Conservation (phyloP, 2,113 vertebrate species). For the Rhynchopsitta pachyrhyncha region DNA sequence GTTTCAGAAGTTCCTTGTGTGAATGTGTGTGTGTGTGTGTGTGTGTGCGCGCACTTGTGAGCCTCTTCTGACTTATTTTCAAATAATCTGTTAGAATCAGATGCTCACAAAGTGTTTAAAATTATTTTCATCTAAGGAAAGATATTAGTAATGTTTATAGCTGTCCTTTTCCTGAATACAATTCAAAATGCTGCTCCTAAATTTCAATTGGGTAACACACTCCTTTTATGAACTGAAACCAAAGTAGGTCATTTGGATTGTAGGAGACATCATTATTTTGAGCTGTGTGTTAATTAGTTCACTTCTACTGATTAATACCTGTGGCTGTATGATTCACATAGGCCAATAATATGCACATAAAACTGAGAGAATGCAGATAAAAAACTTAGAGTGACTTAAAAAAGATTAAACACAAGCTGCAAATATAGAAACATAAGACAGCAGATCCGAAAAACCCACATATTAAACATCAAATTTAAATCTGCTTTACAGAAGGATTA, state of each 20-base stretch:
- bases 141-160: not conserved
- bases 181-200: not conserved
- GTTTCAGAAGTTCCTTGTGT: not conserved
- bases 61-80: not conserved
- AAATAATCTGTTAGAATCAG: not conserved
- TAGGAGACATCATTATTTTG: constrained; percentile 23
- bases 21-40: not conserved
- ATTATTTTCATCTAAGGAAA: not conserved
- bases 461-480: constrained; percentile 69
- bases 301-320: constrained; percentile 23
- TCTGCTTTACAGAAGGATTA: constrained; percentile 63
- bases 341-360: not conserved
- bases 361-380: not conserved
- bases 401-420: constrained; percentile 59
- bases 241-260: constrained; percentile 19
- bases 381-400: constrained; percentile 31
- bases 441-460: not conserved
- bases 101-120: not conserved
- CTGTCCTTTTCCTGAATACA: not conserved
- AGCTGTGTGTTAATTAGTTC: constrained; percentile 43
- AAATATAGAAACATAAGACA: constrained; percentile 22
- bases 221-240: not conserved
- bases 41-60: accelerated
- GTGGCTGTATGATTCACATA: not conserved
- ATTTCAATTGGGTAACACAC: not conserved